Base-by-base conservation (phyloP, 2,888 invertebrate genomes). In the Clanis bilineata region DNA sequence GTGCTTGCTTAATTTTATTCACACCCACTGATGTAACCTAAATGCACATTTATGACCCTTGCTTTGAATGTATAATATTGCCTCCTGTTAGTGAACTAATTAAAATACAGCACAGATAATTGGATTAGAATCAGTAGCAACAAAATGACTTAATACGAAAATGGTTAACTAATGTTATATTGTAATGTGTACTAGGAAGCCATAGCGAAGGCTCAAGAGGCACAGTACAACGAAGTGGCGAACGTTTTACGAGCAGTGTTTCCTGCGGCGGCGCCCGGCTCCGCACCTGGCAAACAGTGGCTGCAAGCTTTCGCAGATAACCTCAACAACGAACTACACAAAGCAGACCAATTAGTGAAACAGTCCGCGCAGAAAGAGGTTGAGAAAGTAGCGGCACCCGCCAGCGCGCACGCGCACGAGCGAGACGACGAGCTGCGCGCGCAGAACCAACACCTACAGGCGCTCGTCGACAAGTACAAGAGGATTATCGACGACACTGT, bases 401-500 rank as follows among this genome's bases (percentile, higher is more conserved):
- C 43, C 22, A 47, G 57, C 25, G 51, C 55, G n/a, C n/a, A n/a
- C n/a, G n/a, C 64, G 1, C 79, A 81, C 57, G 72, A 77, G 12
- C 74, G 84, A 9, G 64, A 93, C 63, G 75, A 84, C 57, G 94
- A 95, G 39, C 80, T 95, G 62, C 82, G 87, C 62, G 85, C 92
- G 68, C 93, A 95, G 77, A 95, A 95, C 79, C 92, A 93, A 71
- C 94, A 94, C 69, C 85, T 96, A 68, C 94, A 94, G 74, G 89
- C 88, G 45, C 92, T 94, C 76, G 94, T 95, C 56, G 93, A 93
- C 65, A 94, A 96, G 82, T 96, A 96, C 79, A 95, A 96, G 85
- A 93, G 90, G 75, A 94, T 96, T 69, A 96, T 97, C 66, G 94
- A 94, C 68, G 96, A 96, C 77, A 96, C 96, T 69, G 96, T 96